Percentiles rank a stretch among this genome's conserved stretches.
These are phyloP conservation scores for Lasiurus borealis DNA, from an alignment of 2,113 vertebrate species.

Conservation along the genomic window DNA sequence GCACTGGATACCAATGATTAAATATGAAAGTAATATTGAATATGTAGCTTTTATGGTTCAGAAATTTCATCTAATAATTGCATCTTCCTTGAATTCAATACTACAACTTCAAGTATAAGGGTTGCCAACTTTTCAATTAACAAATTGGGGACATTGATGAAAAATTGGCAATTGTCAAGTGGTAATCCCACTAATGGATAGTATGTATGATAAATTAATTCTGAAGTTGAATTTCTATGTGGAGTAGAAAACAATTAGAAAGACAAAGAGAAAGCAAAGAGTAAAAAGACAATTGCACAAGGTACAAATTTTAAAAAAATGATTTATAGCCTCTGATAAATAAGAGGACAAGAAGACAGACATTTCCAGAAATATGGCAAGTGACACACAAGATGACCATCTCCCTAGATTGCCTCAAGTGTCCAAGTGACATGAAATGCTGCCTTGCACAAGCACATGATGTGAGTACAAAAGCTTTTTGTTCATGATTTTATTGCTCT, in stretches of 20 bases:
- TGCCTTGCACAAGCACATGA: background rate
- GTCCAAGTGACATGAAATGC: background rate
- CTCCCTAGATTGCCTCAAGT: background rate
- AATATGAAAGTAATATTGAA: background rate
- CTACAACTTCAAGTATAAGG: slow-evolving; percentile 19
- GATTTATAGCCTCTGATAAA: background rate
- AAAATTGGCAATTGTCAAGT: slow-evolving; percentile 43
- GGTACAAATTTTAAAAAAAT: background rate
- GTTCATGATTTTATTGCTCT: slow-evolving; percentile 1
- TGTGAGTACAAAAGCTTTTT: background rate
- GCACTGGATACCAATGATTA: background rate
- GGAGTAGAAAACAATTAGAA: slow-evolving; percentile 51
- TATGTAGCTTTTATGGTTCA: background rate
- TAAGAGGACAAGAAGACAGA: background rate
- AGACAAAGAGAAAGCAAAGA: slow-evolving; percentile 33
- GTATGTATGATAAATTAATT: slow-evolving; percentile 50
- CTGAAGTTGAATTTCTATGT: slow-evolving; percentile 38
- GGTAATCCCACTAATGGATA: slow-evolving; percentile 52
- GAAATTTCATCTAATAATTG: slow-evolving; percentile 21
- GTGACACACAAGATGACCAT: background rate
- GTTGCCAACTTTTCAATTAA: slow-evolving; percentile 62
- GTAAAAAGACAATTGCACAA: background rate
- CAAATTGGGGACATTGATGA: slow-evolving; percentile 52
- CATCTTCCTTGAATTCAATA: background rate
- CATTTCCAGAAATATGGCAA: background rate